phyloP scores from a whole-genome alignment of 2,113 vertebrate species.

The Tragelaphus strepsiceros region DNA sequence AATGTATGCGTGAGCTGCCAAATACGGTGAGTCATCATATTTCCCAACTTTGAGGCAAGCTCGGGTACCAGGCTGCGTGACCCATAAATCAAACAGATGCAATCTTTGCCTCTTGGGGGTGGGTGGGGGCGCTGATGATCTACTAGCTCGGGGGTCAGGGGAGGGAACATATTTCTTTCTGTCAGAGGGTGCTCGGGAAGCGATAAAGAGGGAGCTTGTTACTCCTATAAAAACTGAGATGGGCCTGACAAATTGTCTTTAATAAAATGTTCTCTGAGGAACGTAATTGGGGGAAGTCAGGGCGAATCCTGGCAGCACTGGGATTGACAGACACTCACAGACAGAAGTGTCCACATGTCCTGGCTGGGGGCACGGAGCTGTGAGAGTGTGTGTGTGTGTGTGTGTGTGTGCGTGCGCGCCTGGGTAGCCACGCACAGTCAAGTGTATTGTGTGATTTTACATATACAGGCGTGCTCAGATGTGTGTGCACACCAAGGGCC shows the following conservation, averaged over 20 bases:
- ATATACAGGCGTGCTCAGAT: too few relatives aligned
- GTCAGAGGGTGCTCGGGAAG: background rate
- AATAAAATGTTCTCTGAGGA: constrained; percentile 16
- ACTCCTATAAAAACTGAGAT: background rate
- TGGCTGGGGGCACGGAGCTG: accelerated
- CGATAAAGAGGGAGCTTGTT: background rate
- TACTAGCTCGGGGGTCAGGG: background rate
- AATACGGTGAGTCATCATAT: background rate
- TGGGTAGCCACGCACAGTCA: background rate
- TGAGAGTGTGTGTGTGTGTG: background rate
- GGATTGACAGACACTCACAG: background rate
- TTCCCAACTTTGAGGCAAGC: background rate
- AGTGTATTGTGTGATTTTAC: background rate
- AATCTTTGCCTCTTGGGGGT: too few relatives aligned
- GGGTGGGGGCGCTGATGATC: accelerated
- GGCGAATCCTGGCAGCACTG: background rate
- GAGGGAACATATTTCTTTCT: background rate
- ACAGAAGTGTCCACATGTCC: accelerated
- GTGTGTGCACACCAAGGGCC: accelerated
- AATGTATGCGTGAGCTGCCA: background rate
- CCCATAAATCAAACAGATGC: background rate
- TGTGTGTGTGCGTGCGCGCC: too few relatives aligned
- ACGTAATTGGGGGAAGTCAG: background rate
- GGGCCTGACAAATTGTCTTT: constrained; percentile 44
- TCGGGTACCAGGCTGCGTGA: background rate